Conservation (phyloP, 2,797 vertebrate genomes). For the Chromis chromis region DNA sequence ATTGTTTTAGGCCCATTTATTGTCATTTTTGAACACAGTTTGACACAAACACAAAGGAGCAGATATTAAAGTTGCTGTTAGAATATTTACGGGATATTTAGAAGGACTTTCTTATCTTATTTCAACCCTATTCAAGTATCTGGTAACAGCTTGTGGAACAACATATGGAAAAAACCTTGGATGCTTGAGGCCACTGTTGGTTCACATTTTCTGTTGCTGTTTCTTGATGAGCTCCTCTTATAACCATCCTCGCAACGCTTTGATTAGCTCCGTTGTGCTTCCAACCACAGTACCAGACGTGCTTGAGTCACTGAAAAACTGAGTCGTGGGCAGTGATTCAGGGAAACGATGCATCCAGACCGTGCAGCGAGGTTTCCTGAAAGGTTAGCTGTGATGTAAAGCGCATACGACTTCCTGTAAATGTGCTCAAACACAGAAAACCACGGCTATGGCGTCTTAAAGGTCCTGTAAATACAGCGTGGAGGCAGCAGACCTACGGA, state of each 20-base stretch:
- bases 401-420: accelerated
- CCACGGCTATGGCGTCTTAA: neutral
- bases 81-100: too few species aligned
- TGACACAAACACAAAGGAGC: too few species aligned
- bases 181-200: neutral
- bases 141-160: too few species aligned
- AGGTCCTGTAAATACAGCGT: constrained; percentile 13
- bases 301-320: neutral
- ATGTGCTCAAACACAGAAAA: constrained; percentile 4
- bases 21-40: too few species aligned
- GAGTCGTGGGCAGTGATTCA: neutral
- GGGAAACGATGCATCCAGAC: neutral
- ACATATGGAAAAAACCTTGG: neutral
- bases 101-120: too few species aligned
- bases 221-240: neutral
- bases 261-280: too few species aligned
- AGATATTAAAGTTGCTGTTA: too few species aligned
- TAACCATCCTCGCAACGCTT: too few species aligned
- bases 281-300: neutral
- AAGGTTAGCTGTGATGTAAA: neutral
- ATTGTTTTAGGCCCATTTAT: too few species aligned
- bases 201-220: neutral
- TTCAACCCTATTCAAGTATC: too few species aligned
- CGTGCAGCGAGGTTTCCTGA: neutral
- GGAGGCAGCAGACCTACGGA: neutral